These are phyloP conservation scores for Mongoloraphidia duomilia DNA, from an alignment of 2,888 invertebrate genomes.

Conservation along the genomic window DNA sequence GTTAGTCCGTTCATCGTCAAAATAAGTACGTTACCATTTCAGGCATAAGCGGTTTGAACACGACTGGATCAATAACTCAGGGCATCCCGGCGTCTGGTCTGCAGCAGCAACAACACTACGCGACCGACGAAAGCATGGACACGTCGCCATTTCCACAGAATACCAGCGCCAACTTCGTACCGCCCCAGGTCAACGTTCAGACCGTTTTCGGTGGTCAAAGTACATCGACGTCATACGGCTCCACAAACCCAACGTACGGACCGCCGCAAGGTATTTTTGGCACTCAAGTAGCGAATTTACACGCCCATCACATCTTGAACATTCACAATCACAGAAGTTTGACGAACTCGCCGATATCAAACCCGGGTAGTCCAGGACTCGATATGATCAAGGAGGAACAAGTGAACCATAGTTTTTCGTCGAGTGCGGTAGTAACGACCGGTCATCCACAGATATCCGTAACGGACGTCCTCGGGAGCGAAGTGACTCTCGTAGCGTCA, in stretches of 20 bases:
- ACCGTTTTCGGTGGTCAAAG: slow-evolving; percentile 23
- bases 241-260: slow-evolving; percentile 17
- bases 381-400: slow-evolving; percentile 70
- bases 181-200: slow-evolving; percentile 34
- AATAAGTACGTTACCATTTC: slow-evolving; percentile 28
- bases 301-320: slow-evolving; percentile 28
- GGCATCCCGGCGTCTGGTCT: slow-evolving; percentile 44
- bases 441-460: slow-evolving; percentile 76
- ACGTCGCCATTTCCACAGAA: slow-evolving; percentile 22
- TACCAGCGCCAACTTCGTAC: slow-evolving; percentile 23
- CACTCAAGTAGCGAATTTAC: slow-evolving; percentile 14
- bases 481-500: slow-evolving; percentile 60
- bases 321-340: slow-evolving; percentile 37
- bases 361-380: slow-evolving; percentile 49
- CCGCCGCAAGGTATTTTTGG: slow-evolving; percentile 8
- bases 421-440: background rate
- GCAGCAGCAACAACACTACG: slow-evolving; percentile 12
- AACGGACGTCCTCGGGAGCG: slow-evolving; percentile 80
- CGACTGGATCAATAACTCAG: slow-evolving; percentile 58
- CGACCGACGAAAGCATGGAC: slow-evolving; percentile 2
- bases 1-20: no score
- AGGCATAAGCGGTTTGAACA: slow-evolving; percentile 62
- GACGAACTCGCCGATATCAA: slow-evolving; percentile 46
- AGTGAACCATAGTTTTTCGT: slow-evolving; percentile 29
- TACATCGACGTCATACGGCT: slow-evolving; percentile 20